Percentiles rank a stretch among this genome's conserved stretches.
Conservation (phyloP, 2,797 vertebrate genomes). For the Galagoides demidoff region DNA sequence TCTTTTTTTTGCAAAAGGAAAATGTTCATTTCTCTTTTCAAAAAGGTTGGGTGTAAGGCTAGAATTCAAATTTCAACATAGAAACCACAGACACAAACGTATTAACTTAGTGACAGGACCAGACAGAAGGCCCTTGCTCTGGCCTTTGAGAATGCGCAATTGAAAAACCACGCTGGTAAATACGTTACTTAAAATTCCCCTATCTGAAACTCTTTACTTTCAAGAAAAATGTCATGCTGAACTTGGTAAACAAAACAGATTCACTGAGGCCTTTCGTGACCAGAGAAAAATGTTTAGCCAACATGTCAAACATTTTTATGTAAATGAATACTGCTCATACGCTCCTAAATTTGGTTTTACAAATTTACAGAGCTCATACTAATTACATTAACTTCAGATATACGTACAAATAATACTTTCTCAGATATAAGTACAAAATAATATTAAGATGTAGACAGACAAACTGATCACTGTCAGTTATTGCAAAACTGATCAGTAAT, state of each 20-base stretch:
- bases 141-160: background rate
- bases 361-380: background rate
- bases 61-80: slow-evolving; percentile 16
- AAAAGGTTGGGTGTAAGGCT: background rate
- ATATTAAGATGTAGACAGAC: background rate
- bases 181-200: background rate
- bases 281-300: background rate
- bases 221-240: background rate
- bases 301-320: background rate
- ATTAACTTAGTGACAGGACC: background rate
- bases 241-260: background rate
- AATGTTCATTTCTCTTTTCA: background rate
- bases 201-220: slow-evolving; percentile 10
- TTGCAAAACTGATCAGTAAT: too few species aligned
- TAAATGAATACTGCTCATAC: background rate
- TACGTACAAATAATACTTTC: background rate
- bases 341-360: background rate
- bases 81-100: background rate
- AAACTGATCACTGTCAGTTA: background rate
- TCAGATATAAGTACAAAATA: slow-evolving; percentile 51
- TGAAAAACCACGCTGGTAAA: background rate
- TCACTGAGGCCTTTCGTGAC: background rate
- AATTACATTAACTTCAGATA: slow-evolving; percentile 21
- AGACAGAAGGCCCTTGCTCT: background rate
- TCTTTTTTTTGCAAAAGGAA: slow-evolving; percentile 9